phyloP scores from a whole-genome alignment of 2,888 invertebrate species.

The Serripes groenlandicus region DNA sequence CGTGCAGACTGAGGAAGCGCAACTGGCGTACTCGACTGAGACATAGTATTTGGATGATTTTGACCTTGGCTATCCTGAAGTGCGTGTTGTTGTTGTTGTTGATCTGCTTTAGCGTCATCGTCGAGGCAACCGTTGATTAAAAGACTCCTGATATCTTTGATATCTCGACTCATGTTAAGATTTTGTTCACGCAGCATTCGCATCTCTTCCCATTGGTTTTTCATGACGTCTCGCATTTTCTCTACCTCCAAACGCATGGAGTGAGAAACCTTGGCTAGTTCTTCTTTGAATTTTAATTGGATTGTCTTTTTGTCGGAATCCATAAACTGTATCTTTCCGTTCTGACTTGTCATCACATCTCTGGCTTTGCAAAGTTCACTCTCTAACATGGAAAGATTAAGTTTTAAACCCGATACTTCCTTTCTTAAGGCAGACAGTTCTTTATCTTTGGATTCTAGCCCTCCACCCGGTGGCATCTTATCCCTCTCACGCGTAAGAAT shows the following conservation, averaged over 20 bases:
- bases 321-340: slow-evolving; percentile 68
- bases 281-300: slow-evolving; percentile 76
- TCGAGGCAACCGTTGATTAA: slow-evolving; percentile 64
- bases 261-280: slow-evolving; percentile 72
- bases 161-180: slow-evolving; percentile 72
- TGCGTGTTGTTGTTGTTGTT: slow-evolving; percentile 36
- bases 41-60: slow-evolving; percentile 30
- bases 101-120: slow-evolving; percentile 52
- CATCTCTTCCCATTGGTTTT: slow-evolving; percentile 78
- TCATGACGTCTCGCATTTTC: slow-evolving; percentile 78
- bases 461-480: slow-evolving; percentile 62
- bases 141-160: slow-evolving; percentile 75
- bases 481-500: slow-evolving; percentile 65
- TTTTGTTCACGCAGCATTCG: slow-evolving; percentile 75
- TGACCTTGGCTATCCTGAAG: slow-evolving; percentile 26
- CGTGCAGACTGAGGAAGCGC: slow-evolving; percentile 49
- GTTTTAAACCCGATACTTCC: slow-evolving; percentile 68
- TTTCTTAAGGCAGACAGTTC: slow-evolving; percentile 65
- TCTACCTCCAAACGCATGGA: slow-evolving; percentile 76
- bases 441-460: slow-evolving; percentile 66
- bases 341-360: slow-evolving; percentile 71
- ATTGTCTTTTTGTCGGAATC: slow-evolving; percentile 73
- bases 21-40: slow-evolving; percentile 3
- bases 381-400: slow-evolving; percentile 71
- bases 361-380: slow-evolving; percentile 73